Evolutionary conservation across 2,113 vertebrate species (phyloP).

Genomic region (Canis aureus): DNA sequence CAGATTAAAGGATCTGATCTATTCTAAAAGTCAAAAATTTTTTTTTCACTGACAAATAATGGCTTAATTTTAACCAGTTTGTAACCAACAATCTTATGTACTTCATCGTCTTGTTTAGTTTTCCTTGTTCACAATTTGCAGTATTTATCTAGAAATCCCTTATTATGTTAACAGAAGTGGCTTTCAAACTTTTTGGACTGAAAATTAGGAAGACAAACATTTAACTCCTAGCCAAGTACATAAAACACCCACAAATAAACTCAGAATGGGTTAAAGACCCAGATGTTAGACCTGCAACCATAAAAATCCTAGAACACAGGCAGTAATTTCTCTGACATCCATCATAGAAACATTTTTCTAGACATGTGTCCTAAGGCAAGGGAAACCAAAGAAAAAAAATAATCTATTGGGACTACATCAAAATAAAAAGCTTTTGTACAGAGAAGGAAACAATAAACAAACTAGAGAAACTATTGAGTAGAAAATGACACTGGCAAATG

Average conservation of each 20-base stretch:
- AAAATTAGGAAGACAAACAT: neutral
- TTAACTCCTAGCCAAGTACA: neutral
- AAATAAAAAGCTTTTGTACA: neutral
- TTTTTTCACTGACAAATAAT: neutral
- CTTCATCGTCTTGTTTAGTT: neutral
- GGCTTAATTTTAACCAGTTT: neutral
- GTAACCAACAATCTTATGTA: neutral
- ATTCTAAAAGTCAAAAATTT: conserved; percentile 16
- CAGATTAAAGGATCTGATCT: neutral
- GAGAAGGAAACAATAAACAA: neutral
- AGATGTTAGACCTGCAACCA: neutral
- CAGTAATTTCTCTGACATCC: neutral
- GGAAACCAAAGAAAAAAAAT: neutral
- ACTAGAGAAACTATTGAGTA: neutral
- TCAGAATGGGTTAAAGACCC: neutral
- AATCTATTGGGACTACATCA: neutral
- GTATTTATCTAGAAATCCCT: neutral
- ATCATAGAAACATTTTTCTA: neutral
- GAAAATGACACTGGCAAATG: neutral
- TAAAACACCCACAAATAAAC: neutral
- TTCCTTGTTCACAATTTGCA: neutral
- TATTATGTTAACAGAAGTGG: neutral
- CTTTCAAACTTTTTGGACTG: neutral
- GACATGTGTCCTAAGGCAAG: neutral
- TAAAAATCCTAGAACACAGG: neutral